Base-by-base conservation (phyloP, 2,888 invertebrate genomes). In the Trichopoda pennipes region DNA sequence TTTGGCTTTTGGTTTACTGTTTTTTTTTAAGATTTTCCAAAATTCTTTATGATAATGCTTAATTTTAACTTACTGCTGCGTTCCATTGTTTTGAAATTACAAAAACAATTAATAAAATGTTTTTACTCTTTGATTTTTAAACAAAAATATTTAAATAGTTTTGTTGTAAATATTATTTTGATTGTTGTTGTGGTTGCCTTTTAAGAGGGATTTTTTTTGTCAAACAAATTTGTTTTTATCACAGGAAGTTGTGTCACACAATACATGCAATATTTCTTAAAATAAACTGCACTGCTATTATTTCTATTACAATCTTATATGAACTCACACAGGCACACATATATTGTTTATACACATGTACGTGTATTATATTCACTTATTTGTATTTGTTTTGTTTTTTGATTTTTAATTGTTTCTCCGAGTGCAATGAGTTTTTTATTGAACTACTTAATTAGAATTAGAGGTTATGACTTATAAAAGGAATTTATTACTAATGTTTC, bases 201-300 rank as follows among this genome's bases (percentile, higher is more conserved):
- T 63, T 12, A 56, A 58, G 21, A 55, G 60, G 32, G 35, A 55
- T 68, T 53, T 68, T 51, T 66, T 32, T 53, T 35, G 60, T 69
- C 35, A 42, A 75, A 68, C 42, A 68, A 68, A 76, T 68, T 51
- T 60, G 28, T 58, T 82, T 79, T 79, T 72, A 79, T 66, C 66
- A 79, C 78, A 70, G 79, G 82, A 82, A 79, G 70, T 82, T 55
- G 70, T 72, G 74, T 70, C 78, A 70, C 64, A 72, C 38, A 66
- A 58, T 56, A 42, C 14, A 60, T 28, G 47, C 19, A 55, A 55
- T 58, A 63, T 44, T 74, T 69, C 73, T 56, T 28, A 23, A 56
- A 56, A 38, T 51, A 51, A 68, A 56, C n/a, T 82, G 49, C 60
- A 69, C 42, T 63, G 69, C 53, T 6, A 4, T 28, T 23, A 66